phyloP scores from a whole-genome alignment of 2,888 invertebrate species.

The Macrophya annulata region DNA sequence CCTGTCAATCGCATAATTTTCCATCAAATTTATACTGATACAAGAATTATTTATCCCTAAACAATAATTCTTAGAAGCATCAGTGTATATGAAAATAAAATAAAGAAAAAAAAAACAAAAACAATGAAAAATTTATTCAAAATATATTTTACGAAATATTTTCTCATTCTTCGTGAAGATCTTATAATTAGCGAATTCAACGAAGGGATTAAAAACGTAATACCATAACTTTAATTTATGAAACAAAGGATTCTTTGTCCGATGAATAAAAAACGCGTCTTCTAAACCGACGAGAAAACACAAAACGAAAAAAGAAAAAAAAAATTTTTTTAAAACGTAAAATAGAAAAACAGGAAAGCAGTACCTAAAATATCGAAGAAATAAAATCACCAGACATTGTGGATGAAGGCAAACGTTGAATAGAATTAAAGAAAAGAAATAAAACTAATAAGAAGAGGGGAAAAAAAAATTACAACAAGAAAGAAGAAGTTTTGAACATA shows the following conservation, averaged over 20 bases:
- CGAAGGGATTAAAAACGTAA: neutral
- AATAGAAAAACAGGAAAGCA: neutral
- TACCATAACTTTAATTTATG: conserved; percentile 2
- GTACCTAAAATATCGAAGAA: too few species aligned
- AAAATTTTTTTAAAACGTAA: too few species aligned
- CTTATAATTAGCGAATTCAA: neutral
- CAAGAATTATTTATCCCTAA: neutral
- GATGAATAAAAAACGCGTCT: neutral
- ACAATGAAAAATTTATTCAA: neutral
- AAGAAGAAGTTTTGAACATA: neutral
- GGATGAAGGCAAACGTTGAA: neutral
- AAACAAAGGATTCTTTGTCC: neutral
- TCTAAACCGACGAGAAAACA: neutral
- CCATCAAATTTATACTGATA: neutral
- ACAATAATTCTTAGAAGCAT: neutral
- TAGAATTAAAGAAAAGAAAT: neutral
- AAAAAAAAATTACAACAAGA: neutral
- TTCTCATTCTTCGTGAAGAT: neutral
- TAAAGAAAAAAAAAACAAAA: too few species aligned
- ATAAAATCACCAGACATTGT: neutral
- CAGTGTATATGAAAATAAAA: too few species aligned
- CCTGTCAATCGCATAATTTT: neutral
- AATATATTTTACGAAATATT: neutral
- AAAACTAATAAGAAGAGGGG: neutral
- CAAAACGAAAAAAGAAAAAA: neutral